A percentile compares a stretch with the other conserved stretches of the same genome.
phyloP scores from a whole-genome alignment of 1,140 invertebrate species.

The Apis cerana region DNA sequence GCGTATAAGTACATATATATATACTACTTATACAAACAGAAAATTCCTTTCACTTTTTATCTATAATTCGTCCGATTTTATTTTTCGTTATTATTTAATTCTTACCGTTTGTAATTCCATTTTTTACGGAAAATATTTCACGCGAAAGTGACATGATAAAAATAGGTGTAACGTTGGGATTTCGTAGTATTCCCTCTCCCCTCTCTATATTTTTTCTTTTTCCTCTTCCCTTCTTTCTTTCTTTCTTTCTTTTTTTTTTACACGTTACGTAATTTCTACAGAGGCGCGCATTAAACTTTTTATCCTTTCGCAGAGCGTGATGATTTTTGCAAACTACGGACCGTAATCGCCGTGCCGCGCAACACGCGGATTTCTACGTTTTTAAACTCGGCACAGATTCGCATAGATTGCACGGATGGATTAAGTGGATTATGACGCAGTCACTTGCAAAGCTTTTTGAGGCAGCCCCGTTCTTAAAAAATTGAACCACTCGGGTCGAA shows the following conservation, averaged over 20 bases:
- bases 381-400: conserved; percentile 31
- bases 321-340: conserved; percentile 37
- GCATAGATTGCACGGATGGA: conserved; percentile 28
- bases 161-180: neutral
- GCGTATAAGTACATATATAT: neutral
- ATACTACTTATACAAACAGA: no score
- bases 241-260: neutral
- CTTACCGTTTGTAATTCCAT: neutral
- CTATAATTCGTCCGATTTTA: neutral
- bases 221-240: neutral
- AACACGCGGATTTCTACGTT: conserved; percentile 22
- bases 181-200: neutral
- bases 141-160: neutral
- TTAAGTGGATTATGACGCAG: conserved; percentile 44
- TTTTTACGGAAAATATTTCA: neutral
- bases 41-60: neutral
- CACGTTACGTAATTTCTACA: conserved; percentile 27
- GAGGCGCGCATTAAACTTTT: conserved; percentile 25
- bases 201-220: no score
- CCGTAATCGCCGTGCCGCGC: neutral
- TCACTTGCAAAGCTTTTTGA: conserved; percentile 29
- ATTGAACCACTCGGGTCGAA: neutral
- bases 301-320: conserved; percentile 22
- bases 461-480: conserved; percentile 32
- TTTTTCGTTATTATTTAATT: neutral